Evolutionary conservation across 23 tunicate species (phyloP).

Genomic region (Trididemnum clinides): DNA sequence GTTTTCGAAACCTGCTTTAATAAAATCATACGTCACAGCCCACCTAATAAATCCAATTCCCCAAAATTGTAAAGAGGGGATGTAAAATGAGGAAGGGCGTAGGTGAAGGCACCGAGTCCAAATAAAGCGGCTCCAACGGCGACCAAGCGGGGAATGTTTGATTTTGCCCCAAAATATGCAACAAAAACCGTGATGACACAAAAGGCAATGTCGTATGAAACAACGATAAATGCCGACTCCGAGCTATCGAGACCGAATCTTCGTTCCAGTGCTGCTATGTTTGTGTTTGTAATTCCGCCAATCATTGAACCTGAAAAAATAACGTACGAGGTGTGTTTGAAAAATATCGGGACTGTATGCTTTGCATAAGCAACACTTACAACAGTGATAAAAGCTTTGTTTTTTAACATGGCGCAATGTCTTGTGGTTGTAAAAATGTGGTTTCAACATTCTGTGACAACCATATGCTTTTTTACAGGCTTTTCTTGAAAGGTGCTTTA

Average conservation of each 20-base stretch:
- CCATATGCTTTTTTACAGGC: no score
- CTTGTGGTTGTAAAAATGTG: no score
- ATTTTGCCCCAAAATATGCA: conserved; percentile 65
- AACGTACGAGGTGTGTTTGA: no score
- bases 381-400: no score
- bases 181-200: conserved; percentile 70
- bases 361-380: no score
- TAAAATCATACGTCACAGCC: no score
- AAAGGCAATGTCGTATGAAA: conserved; percentile 92
- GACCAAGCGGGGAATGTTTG: conserved; percentile 59
- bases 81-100: conserved; percentile 82
- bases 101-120: conserved; percentile 62
- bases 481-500: no score
- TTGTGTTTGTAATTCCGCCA: conserved; percentile 77
- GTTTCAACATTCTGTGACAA: no score
- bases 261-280: conserved; percentile 79
- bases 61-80: conserved; percentile 64
- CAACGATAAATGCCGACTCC: conserved; percentile 65
- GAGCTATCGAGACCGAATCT: conserved; percentile 86
- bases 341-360: no score
- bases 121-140: conserved; percentile 56
- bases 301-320: conserved; percentile 31
- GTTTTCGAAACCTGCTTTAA: no score
- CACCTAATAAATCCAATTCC: no score
- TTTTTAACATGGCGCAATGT: no score